phyloP scores from a whole-genome alignment of 2,888 invertebrate species.

The Melolontha melolontha region DNA sequence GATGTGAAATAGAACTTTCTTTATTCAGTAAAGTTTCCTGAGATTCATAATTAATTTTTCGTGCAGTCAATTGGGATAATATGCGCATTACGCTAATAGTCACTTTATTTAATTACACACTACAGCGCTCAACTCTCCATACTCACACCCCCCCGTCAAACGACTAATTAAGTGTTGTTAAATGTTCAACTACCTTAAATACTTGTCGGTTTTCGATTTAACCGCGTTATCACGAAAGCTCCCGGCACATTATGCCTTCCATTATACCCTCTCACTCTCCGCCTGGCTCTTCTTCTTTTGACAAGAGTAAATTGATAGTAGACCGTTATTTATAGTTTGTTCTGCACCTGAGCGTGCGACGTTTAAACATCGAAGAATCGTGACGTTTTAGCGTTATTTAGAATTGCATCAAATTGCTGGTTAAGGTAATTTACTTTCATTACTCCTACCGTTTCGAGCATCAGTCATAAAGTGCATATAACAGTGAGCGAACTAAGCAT shows the following conservation, averaged over 20 bases:
- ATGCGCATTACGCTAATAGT: not conserved
- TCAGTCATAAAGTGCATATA: too few species aligned
- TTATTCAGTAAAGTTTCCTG: too few species aligned
- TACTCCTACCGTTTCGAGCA: not conserved
- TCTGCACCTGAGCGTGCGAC: slow-evolving; percentile 24
- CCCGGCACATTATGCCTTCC: too few species aligned
- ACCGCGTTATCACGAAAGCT: too few species aligned
- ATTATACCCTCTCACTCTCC: too few species aligned
- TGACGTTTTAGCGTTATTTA: slow-evolving; percentile 11
- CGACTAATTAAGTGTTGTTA: not conserved
- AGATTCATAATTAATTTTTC: too few species aligned
- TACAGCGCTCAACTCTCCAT: not conserved
- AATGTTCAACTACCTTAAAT: slow-evolving; percentile 7
- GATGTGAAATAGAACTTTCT: too few species aligned
- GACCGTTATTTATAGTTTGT: slow-evolving; percentile 31
- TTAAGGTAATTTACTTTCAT: slow-evolving; percentile 28
- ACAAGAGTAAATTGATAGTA: slow-evolving; percentile 31
- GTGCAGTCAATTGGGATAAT: too few species aligned
- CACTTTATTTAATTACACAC: not conserved
- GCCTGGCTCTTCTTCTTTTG: not conserved
- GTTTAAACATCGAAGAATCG: too few species aligned
- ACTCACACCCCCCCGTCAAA: not conserved
- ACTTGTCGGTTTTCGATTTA: slow-evolving; percentile 13
- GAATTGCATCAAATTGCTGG: slow-evolving; percentile 21
- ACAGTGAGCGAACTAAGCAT: too few species aligned